phyloP scores from a whole-genome alignment of 2,888 invertebrate species.

The Cosmorhoe ocellata region DNA sequence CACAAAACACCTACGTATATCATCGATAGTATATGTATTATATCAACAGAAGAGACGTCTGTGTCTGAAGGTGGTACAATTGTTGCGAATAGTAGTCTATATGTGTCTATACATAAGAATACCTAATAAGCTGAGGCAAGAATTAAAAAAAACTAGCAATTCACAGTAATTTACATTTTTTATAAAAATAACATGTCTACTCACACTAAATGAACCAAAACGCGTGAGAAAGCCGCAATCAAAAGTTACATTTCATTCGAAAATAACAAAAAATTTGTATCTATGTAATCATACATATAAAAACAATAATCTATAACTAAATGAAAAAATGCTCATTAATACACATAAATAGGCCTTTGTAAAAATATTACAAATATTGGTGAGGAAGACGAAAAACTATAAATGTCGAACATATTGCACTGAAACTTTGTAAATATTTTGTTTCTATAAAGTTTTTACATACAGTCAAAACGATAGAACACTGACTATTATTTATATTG shows the following conservation, averaged over 20 bases:
- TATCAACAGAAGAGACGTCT: no score
- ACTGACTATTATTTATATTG: slow-evolving; percentile 8
- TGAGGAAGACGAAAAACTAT: slow-evolving; percentile 55
- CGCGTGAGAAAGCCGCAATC: slow-evolving; percentile 30
- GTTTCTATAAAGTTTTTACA: not conserved
- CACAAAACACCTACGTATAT: no score
- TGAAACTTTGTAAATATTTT: slow-evolving; percentile 11
- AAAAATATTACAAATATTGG: slow-evolving; percentile 47
- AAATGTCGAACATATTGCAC: slow-evolving; percentile 52
- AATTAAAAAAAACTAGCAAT: no score
- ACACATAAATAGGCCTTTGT: slow-evolving; percentile 57
- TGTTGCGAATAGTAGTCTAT: no score
- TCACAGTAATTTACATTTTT: no score
- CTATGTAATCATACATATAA: slow-evolving; percentile 41
- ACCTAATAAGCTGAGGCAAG: no score
- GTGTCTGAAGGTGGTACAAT: no score
- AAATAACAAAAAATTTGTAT: slow-evolving; percentile 39
- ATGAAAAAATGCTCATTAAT: slow-evolving; percentile 54
- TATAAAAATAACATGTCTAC: slow-evolving; percentile 16
- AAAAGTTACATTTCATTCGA: slow-evolving; percentile 43
- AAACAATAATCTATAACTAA: slow-evolving; percentile 48
- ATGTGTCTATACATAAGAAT: no score
- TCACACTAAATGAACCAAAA: slow-evolving; percentile 20
- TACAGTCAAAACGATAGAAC: slow-evolving; percentile 12
- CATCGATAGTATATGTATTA: no score